Base-by-base conservation (phyloP, 1,140 invertebrate genomes). In the Polyergus mexicanus region DNA sequence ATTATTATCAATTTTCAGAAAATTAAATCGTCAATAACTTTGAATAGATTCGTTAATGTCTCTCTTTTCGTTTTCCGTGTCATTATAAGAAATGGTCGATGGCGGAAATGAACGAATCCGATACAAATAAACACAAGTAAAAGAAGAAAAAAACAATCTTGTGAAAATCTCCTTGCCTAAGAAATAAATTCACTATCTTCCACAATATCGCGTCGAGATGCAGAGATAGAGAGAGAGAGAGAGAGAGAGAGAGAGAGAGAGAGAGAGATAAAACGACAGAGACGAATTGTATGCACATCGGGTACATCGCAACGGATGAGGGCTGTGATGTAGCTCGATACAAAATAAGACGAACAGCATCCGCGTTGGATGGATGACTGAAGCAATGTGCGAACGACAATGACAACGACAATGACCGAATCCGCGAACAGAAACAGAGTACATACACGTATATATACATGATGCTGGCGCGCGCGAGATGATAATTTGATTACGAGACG, bases 281-380 rank as follows among this genome's bases (percentile, higher is more conserved):
- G 47, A 56, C 11, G 10, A 69, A 68, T 78, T 68, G 62, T 78
- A 78, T 78, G 76, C 44, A 28, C 76, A 54, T 78, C 32, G 41
- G 65, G 62, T 66, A 66, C 62, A 68, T 68, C 44, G 22, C 25
- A 19, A 78, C 16, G 76, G 62, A 25, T 78, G 44, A 41, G 28
- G 28, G 7, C 47, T 19, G 63, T 80, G 63, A 80, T 80, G 63
- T 69, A 69, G 47, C 44, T n/a, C 69, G 58, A 84, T 62, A 63
- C 58, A 75, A 75, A 84, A 84, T 63, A 84, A 84, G 69, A 84
- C n/a, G 56, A 84, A 84, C 69, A 76, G 54, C 80, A 62, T 32
- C 32, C 32, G 32, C 44, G 69, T 44, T 32, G 38, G 22, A 71
- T 58, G 16, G 65, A 80, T 80, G 65, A 13, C 5, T 80, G 22